Conservation (phyloP, 2,797 vertebrate species). For the Octomys mimax region DNA sequence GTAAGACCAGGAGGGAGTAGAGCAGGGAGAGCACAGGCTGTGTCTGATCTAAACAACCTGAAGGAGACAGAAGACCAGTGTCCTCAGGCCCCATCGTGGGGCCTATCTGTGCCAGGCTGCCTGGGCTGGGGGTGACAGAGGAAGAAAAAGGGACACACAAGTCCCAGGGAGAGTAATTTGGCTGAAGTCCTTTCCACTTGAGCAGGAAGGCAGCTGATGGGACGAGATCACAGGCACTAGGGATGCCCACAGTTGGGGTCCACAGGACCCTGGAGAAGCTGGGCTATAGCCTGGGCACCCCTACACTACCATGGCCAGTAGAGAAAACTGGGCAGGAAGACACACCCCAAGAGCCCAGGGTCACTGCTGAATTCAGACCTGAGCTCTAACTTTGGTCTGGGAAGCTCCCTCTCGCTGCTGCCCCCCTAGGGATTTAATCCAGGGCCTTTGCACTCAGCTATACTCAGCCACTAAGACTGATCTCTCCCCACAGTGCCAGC, state of each 20-base stretch:
- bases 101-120: background rate
- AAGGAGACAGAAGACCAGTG: background rate
- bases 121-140: background rate
- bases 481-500: background rate
- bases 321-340: background rate
- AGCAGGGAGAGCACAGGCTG: background rate
- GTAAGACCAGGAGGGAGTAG: accelerated
- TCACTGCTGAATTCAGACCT: background rate
- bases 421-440: background rate
- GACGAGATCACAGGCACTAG: background rate
- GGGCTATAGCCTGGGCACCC: background rate
- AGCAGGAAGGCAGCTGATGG: too few species aligned
- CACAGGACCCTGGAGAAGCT: too few species aligned
- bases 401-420: background rate
- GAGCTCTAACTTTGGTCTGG: background rate
- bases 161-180: background rate
- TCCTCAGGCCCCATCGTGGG: background rate
- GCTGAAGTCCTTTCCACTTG: background rate
- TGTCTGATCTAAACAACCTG: background rate
- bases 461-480: background rate
- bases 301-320: too few species aligned
- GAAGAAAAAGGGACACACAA: too few species aligned
- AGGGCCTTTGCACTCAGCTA: background rate
- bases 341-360: background rate
- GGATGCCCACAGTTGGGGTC: too few species aligned